Base-by-base conservation (phyloP, 2,113 vertebrate genomes). In the Platichthys stellatus region DNA sequence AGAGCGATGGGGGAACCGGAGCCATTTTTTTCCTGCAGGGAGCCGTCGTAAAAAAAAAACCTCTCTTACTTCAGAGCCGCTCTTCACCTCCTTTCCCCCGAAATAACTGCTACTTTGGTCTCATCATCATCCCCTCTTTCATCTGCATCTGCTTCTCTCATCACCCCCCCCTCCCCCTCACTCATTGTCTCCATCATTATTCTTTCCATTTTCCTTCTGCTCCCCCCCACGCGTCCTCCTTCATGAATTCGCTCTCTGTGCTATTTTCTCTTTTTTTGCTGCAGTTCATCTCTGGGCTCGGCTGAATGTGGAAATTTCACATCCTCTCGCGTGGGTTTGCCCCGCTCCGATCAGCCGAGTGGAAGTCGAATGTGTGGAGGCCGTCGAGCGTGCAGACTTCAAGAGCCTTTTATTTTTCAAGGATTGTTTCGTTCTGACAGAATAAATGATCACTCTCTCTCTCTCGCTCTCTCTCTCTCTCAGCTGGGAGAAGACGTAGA, bases 171-270 rank as follows among this genome's bases (percentile, higher is more conserved):
- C 26, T 4, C 26, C 26, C 5, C 28, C 28, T 31, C 45, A 45
- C 62, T 72, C 63, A 62, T 83, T 75, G 76, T 84, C 76, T 71
- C 59, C 76, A 83, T 84, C 69, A 28, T 83, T 84, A 82, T 68
- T 76, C 78, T 81, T 81, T 74, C 70, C 79, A 61, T 23, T 14
- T 54, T 20, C 57, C n/a, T 53, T 38, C 24, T 23, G 24, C 53
- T 24, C 17, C n/a, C 24, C 14, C 26, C 43, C 7, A 5, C 0
- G 14, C 11, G 2, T 70, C 82, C 83, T 66, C 81, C 67, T 84
- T 61, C 7, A 23, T 90, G 76, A 87, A 84, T 85, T 81, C 63
- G 0, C 28, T 80, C 87, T 90, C 78, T 90, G 74, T 81, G 82
- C 72, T 82, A 13, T n/a, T 38, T 61, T 49, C 20, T 3, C 18